phyloP scores from a whole-genome alignment of 1,140 invertebrate species.

The Sogatella furcifera region DNA sequence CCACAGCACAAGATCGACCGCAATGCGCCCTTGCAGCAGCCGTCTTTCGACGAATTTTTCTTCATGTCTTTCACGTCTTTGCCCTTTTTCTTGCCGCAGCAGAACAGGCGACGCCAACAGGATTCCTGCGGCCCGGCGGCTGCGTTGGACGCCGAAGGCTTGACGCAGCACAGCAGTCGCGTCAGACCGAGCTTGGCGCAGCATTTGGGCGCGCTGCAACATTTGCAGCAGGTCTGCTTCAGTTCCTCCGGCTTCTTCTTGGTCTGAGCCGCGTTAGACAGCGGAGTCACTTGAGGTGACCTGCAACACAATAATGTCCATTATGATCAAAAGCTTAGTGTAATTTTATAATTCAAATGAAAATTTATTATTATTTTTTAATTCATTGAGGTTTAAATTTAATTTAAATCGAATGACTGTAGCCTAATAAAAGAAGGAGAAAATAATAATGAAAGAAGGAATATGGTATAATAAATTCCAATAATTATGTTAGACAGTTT shows the following conservation, averaged over 20 bases:
- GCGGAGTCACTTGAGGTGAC: background rate
- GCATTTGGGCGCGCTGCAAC: background rate
- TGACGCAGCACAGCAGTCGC: background rate
- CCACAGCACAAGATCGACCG: constrained; percentile 6
- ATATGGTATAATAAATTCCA: no score
- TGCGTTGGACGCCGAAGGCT: background rate
- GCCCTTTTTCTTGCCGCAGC: background rate
- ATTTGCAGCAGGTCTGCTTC: background rate
- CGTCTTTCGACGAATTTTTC: constrained; percentile 7
- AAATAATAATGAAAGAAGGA: no score
- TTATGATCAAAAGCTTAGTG: no score
- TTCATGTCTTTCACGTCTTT: background rate
- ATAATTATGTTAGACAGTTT: no score
- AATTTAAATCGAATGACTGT: no score
- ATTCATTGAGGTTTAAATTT: no score
- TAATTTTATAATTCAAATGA: no score
- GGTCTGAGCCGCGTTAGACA: background rate
- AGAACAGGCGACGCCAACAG: background rate
- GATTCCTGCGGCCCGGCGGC: background rate
- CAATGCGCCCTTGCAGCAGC: constrained; percentile 7
- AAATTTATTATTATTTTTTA: no score
- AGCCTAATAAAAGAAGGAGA: no score
- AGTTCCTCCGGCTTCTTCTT: background rate
- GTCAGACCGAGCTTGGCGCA: background rate
- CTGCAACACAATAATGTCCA: background rate